Evolutionary conservation across 2,113 vertebrate species (phyloP).

Genomic region (Struthio camelus): DNA sequence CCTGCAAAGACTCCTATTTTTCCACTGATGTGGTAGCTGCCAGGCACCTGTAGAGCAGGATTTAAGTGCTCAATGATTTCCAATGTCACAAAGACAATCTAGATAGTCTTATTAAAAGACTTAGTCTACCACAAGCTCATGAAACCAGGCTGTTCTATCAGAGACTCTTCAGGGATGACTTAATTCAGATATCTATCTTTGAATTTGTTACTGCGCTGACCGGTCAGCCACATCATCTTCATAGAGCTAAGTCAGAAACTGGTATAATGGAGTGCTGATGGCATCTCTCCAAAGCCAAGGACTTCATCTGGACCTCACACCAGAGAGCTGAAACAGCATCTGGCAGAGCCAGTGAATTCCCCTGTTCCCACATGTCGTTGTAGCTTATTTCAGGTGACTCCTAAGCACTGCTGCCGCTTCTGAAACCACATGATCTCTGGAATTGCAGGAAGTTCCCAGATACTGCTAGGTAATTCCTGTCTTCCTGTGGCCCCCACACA

Average conservation of each 20-base stretch:
- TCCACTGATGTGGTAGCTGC: background rate
- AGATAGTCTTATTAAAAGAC: background rate
- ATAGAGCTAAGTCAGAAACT: background rate
- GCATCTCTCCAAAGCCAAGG: background rate
- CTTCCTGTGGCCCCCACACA: background rate
- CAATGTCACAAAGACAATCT: background rate
- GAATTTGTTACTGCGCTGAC: background rate
- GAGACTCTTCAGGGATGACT: background rate
- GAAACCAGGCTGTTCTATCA: background rate
- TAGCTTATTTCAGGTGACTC: constrained; percentile 20
- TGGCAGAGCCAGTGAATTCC: background rate
- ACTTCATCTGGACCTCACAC: background rate
- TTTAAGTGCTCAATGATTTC: background rate
- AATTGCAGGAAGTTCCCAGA: constrained; percentile 24
- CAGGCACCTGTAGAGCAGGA: background rate
- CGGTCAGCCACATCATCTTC: background rate
- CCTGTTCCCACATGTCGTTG: background rate
- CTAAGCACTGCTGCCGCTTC: background rate
- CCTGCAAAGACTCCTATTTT: background rate
- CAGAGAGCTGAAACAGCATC: constrained; percentile 2
- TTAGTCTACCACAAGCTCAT: background rate
- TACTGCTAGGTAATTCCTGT: constrained; percentile 24
- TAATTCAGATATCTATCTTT: background rate
- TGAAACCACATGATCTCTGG: background rate
- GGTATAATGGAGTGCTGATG: background rate